Percentiles rank a stretch among this genome's conserved stretches.
Conservation (phyloP, 2,113 vertebrate genomes). For the Elephantulus edwardii region DNA sequence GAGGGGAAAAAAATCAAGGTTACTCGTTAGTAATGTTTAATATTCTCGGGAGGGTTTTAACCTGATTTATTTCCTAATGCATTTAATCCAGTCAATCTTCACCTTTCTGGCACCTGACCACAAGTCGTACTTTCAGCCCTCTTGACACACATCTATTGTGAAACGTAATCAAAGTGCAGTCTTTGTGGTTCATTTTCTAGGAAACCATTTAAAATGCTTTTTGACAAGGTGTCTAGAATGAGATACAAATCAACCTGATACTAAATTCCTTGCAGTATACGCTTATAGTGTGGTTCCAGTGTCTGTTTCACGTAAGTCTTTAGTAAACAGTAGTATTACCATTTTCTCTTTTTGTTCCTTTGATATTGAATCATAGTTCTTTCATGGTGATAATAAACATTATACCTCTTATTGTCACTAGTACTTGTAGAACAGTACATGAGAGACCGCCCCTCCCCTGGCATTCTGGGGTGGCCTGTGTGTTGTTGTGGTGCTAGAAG, state of each 20-base stretch:
- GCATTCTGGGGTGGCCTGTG: too few species aligned
- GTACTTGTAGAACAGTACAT: background rate
- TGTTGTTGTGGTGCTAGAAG: too few species aligned
- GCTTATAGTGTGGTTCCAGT: background rate
- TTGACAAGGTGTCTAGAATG: constrained; percentile 15
- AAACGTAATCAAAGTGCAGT: constrained; percentile 32
- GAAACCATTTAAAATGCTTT: constrained; percentile 31
- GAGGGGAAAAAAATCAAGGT: background rate
- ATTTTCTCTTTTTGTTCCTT: constrained; percentile 4
- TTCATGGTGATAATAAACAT: background rate
- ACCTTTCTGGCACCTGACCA: background rate
- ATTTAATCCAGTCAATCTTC: background rate
- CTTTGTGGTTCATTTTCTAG: constrained; percentile 21
- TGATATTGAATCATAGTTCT: background rate
- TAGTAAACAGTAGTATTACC: background rate
- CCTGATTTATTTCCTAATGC: constrained; percentile 30
- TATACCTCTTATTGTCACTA: background rate
- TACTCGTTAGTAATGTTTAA: constrained; percentile 31
- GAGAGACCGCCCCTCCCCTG: too few species aligned
- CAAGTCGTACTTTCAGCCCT: background rate
- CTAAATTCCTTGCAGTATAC: background rate
- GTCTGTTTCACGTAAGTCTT: constrained; percentile 12
- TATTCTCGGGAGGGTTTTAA: constrained; percentile 54
- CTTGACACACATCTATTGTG: constrained; percentile 23
- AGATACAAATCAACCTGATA: background rate